Evolutionary conservation across 1,140 invertebrate species (phyloP), one percentile per base, ranked within the genome.

Genomic region (Ctenoplectra terminalis): DNA sequence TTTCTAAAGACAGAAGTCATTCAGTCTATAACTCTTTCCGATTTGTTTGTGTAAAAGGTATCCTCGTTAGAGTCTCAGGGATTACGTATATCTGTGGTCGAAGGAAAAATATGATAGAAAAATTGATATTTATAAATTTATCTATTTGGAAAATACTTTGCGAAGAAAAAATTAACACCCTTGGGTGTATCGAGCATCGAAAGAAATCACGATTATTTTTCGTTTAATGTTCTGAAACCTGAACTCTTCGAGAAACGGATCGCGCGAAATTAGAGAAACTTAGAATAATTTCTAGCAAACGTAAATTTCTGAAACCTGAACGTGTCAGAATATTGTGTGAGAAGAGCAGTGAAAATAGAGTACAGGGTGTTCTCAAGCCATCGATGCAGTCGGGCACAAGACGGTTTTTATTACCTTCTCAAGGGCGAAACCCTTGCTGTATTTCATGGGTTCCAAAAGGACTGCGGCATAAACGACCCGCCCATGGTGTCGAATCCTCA

Each of bases 331-430:
- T 3, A 58, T 4, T 43, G 11, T 23, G 67, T 13, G 40, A 34
- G 37, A 17, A 48, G 7, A 13, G 20, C 5, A 8, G 17, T 2
- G n/a, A 40, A 73, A 67, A 29, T n/a, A 31, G 31, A 5, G 11
- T 11, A 29, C 8, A 11, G 11, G 8, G 37, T 46, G 13, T 60
- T 56, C 40, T 69, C 56, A 23, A 76, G 23, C 8, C 23, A 46
- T 34, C 52, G 37, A 31, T 76, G 54, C 67, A 56, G 50, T 83
- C 34, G 67, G 48, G 37, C 54, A 34, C 34, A 54, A 40, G 23
- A 74, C 72, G 26, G 48, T 70, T 87, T 87, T 87, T 87, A 76
- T 81, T 72, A 31, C 61, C 31, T 34, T 40, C 11, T 63, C 67
- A 84, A 87, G 81, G 85, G 46, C 67, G 43, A 73, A 54, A 70